Evolutionary conservation across 2,888 invertebrate genomes (phyloP).

Genomic region (Crematogaster levior): DNA sequence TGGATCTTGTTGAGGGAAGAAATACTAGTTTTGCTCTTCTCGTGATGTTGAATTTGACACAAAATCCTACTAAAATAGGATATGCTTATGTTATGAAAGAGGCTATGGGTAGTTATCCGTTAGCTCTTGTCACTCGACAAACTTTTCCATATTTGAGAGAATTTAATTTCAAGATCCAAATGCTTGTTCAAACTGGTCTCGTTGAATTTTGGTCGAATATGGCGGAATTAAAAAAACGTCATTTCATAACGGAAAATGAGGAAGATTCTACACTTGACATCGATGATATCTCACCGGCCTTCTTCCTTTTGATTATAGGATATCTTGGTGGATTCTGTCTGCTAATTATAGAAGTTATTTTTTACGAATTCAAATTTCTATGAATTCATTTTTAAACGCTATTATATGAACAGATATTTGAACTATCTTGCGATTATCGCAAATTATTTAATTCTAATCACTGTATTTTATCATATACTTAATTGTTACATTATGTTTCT

Average conservation of each 20-base stretch:
- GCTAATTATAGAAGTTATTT: constrained; percentile 69
- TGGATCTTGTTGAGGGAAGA: constrained; percentile 71
- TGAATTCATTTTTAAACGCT: not conserved
- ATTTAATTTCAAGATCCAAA: constrained; percentile 71
- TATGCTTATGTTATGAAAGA: constrained; percentile 74
- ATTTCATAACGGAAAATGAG: not conserved
- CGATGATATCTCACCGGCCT: constrained; percentile 72
- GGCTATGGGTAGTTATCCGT: constrained; percentile 73
- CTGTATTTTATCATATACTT: no score
- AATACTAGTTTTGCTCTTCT: constrained; percentile 74
- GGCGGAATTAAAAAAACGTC: not conserved
- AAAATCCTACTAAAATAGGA: constrained; percentile 9
- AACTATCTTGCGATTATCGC: not conserved
- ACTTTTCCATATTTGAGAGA: constrained; percentile 75
- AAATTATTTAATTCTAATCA: not conserved
- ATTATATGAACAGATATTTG: not conserved
- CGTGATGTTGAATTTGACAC: constrained; percentile 75
- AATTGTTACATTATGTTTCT: not conserved
- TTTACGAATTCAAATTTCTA: constrained; percentile 57
- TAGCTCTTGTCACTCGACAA: constrained; percentile 77
- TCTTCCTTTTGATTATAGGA: constrained; percentile 75
- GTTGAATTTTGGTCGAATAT: constrained; percentile 64
- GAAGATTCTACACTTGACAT: constrained; percentile 55
- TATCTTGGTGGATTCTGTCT: constrained; percentile 55
- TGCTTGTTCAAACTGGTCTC: constrained; percentile 74